Percentiles rank a stretch among this genome's conserved stretches.
phyloP scores from a whole-genome alignment of 2,797 vertebrate species.

The Benthosema pterotum region DNA sequence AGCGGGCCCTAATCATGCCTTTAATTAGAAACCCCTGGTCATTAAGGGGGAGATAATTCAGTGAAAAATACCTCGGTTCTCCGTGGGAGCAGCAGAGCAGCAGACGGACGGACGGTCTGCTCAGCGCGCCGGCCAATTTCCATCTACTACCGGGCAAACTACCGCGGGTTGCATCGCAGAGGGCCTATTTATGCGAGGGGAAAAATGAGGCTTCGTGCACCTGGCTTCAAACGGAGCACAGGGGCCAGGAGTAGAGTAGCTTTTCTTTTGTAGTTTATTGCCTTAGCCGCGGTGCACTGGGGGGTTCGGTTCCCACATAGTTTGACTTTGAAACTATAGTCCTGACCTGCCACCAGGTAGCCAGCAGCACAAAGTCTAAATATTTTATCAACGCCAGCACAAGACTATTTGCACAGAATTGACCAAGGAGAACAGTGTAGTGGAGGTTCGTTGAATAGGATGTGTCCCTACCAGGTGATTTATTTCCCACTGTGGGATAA shows the following conservation, averaged over 20 bases:
- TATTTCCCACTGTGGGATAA: too few species aligned
- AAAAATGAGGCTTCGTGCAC: slow-evolving; percentile 19
- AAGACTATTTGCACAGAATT: too few species aligned
- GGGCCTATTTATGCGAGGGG: slow-evolving; percentile 17
- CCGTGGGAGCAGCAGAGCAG: slow-evolving; percentile 60
- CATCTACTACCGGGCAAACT: slow-evolving; percentile 25
- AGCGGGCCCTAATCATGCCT: slow-evolving; percentile 81
- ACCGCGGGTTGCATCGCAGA: slow-evolving; percentile 21
- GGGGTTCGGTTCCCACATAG: not conserved
- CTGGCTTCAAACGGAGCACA: slow-evolving; percentile 10
- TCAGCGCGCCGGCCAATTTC: slow-evolving; percentile 30
- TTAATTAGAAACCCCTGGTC: slow-evolving; percentile 84
- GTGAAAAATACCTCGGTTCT: slow-evolving; percentile 74
- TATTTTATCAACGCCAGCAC: too few species aligned
- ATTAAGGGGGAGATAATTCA: slow-evolving; percentile 82
- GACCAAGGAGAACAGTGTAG: too few species aligned
- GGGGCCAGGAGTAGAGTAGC: slow-evolving; percentile 5
- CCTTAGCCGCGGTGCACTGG: too few species aligned
- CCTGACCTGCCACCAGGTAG: not conserved
- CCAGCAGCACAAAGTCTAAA: not conserved
- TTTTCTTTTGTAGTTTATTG: not conserved
- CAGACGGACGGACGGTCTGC: slow-evolving; percentile 52
- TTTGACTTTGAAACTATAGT: slow-evolving; percentile 6
- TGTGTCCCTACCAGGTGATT: too few species aligned
- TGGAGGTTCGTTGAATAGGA: too few species aligned